These are phyloP conservation scores for Ypsolopha sequella DNA, from an alignment of 2,888 invertebrate genomes.

Conservation along the genomic window DNA sequence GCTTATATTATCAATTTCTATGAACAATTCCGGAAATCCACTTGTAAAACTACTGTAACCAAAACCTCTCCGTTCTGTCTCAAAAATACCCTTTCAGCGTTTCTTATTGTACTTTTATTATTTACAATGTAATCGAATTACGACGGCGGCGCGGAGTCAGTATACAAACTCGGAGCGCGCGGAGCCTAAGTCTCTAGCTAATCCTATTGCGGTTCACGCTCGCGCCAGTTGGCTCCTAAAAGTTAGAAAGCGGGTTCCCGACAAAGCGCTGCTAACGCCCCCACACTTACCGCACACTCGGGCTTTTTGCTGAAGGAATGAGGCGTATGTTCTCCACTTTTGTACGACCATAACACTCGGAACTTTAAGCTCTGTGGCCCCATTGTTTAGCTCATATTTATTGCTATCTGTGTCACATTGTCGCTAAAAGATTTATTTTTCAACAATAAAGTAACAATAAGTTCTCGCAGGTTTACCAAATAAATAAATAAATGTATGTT, in stretches of 20 bases:
- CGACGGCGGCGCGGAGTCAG: conserved; percentile 10
- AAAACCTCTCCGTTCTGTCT: too few species aligned
- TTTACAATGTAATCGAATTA: conserved; percentile 52
- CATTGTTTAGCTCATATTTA: neutral
- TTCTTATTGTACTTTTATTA: conserved; percentile 10
- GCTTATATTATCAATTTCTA: too few species aligned
- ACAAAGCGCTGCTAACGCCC: conserved; percentile 34
- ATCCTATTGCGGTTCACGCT: conserved; percentile 56
- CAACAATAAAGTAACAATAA: too few species aligned
- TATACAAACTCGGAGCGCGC: conserved; percentile 15
- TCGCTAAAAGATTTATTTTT: too few species aligned
- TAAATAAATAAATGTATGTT: too few species aligned
- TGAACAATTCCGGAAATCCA: too few species aligned
- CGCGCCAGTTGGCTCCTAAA: conserved; percentile 41
- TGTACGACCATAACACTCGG: neutral
- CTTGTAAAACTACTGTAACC: too few species aligned
- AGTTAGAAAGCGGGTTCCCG: conserved; percentile 33
- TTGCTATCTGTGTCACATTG: too few species aligned
- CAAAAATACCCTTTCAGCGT: neutral
- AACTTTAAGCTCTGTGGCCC: conserved; percentile 1
- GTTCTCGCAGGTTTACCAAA: too few species aligned
- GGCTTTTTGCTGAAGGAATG: conserved; percentile 1
- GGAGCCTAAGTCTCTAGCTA: conserved; percentile 47
- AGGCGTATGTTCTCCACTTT: neutral
- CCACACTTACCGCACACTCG: conserved; percentile 22